Conservation (phyloP, 2,888 invertebrate species). For the Sphinx pinastri region DNA sequence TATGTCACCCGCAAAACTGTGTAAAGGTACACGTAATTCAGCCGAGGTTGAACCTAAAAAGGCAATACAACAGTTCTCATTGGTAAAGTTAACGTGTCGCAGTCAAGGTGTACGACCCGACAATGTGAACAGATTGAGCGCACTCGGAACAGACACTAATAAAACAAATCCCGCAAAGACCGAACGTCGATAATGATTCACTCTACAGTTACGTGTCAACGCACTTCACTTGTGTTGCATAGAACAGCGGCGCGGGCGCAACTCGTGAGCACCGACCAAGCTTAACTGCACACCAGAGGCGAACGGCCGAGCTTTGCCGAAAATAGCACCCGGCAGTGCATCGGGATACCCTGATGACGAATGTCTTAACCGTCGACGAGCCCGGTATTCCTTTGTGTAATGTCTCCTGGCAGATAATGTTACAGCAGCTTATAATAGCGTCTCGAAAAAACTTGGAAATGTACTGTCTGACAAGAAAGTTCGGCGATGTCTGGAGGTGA, state of each 20-base stretch:
- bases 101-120: constrained; percentile 77
- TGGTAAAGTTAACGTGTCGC: constrained; percentile 65
- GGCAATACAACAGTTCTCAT: constrained; percentile 73
- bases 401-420: constrained; percentile 45
- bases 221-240: constrained; percentile 76
- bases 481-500: constrained; percentile 68
- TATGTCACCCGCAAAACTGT: constrained; percentile 72
- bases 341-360: constrained; percentile 74
- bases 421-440: constrained; percentile 36
- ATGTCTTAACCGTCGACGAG: constrained; percentile 54
- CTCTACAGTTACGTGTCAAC: constrained; percentile 81
- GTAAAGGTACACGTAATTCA: constrained; percentile 72
- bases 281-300: constrained; percentile 70
- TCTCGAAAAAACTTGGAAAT: constrained; percentile 35
- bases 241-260: constrained; percentile 63
- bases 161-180: constrained; percentile 60
- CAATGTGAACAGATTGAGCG: constrained; percentile 57
- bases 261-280: constrained; percentile 69
- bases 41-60: constrained; percentile 74
- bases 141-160: constrained; percentile 74
- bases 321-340: constrained; percentile 82
- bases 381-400: constrained; percentile 62
- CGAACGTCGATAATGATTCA: constrained; percentile 74
- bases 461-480: constrained; percentile 47
- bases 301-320: constrained; percentile 73